phyloP scores from a whole-genome alignment of 64 coral and sea anemone genomes.

The Actinia tenebrosa region DNA sequence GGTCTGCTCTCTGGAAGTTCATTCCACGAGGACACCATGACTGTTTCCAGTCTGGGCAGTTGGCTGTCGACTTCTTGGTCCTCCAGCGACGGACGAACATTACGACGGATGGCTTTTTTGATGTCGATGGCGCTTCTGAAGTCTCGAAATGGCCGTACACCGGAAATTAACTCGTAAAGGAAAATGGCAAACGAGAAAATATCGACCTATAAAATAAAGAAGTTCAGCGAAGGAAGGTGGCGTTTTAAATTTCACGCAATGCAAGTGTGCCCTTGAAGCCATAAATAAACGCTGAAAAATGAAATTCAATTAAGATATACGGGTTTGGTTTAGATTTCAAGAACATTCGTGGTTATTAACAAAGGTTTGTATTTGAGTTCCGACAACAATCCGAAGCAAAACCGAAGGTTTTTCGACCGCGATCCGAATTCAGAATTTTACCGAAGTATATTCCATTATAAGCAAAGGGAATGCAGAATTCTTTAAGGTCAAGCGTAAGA shows the following conservation, averaged over 20 bases:
- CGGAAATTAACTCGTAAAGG: constrained; percentile 82
- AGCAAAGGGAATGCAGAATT: too few species aligned
- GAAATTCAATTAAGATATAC: too few species aligned
- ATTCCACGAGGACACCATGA: constrained; percentile 84
- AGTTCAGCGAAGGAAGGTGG: background rate
- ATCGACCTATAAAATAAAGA: constrained; percentile 67
- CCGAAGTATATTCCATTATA: too few species aligned
- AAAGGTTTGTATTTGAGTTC: background rate
- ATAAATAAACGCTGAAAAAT: background rate
- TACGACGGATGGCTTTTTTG: constrained; percentile 91
- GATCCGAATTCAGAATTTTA: too few species aligned
- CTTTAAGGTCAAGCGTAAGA: too few species aligned
- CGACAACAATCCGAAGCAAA: background rate
- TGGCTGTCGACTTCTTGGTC: constrained; percentile 59
- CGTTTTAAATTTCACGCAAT: background rate
- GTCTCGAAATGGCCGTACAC: constrained; percentile 75
- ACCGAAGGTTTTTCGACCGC: background rate
- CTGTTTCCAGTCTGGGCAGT: constrained; percentile 64
- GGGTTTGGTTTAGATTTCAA: background rate
- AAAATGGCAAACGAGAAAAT: constrained; percentile 97
- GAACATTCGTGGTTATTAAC: background rate
- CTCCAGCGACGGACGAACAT: constrained; percentile 75
- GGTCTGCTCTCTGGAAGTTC: constrained; percentile 70
- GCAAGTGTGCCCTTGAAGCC: background rate
- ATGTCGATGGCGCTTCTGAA: constrained; percentile 80